A percentile compares a stretch with the other conserved stretches of the same genome.
Evolutionary conservation across 2,888 invertebrate genomes (phyloP).

Genomic region (Lepidonotus clava): DNA sequence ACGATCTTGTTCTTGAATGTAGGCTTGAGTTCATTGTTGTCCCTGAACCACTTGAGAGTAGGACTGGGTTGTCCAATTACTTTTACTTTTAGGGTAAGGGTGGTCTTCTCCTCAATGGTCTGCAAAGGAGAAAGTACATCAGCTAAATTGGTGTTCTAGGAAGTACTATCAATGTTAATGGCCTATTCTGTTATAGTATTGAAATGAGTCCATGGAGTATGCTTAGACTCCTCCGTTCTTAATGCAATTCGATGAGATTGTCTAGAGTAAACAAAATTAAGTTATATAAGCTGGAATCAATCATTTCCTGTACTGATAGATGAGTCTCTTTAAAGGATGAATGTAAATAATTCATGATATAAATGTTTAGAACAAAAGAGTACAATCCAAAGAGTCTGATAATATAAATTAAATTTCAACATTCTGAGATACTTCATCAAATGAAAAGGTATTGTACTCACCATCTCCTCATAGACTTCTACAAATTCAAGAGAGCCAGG

Average conservation of each 20-base stretch:
- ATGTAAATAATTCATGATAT: too few species aligned
- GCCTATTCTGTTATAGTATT: too few species aligned
- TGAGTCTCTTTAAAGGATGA: too few species aligned
- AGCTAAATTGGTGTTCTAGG: background rate
- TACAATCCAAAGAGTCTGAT: background rate
- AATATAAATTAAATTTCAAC: too few species aligned
- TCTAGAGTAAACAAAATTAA: too few species aligned
- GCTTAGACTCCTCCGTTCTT: too few species aligned
- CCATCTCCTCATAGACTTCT: background rate
- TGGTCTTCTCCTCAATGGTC: conserved; percentile 64
- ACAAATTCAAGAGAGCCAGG: background rate
- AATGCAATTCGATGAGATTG: too few species aligned
- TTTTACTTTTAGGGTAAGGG: conserved; percentile 60
- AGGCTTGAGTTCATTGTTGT: conserved; percentile 89
- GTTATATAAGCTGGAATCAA: too few species aligned
- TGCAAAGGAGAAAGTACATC: conserved; percentile 5
- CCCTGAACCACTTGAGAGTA: conserved; percentile 93
- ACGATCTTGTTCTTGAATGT: conserved; percentile 88
- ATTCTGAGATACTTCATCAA: too few species aligned
- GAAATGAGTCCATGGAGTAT: too few species aligned
- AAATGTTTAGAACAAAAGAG: background rate
- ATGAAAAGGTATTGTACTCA: background rate
- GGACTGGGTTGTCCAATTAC: conserved; percentile 94
- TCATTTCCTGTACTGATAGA: too few species aligned
- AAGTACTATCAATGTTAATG: background rate